Base-by-base conservation (phyloP, 1,140 invertebrate genomes). In the Lerema accius region DNA sequence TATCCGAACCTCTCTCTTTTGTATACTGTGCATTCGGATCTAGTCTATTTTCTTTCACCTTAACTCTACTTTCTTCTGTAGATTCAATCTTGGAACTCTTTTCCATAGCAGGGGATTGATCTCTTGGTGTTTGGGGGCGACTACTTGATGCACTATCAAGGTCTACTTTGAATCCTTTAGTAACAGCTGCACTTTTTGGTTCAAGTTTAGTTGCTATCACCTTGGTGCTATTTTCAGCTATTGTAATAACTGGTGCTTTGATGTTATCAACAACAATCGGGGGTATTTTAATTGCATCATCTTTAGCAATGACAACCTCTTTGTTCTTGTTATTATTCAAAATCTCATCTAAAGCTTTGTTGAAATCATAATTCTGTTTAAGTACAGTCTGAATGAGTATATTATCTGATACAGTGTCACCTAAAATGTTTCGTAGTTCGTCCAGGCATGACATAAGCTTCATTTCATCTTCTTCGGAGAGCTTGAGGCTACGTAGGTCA, bases 391-490 rank as follows among this genome's bases (percentile, higher is more conserved):
- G 64, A 91, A 94, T 92, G 13, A 98, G 92, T 28, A 93, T 90
- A 58, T 93, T 91, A 61, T 97, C 95, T 0, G 95, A 92, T 16
- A 95, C 82, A 0, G 94, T 92, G 62, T 97, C 95, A 23, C 96
- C 96, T 49, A 98, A 92, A 23, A 98, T 93, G 79, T 95, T 94
- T 60, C 95, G 92, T 10, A 98, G 93, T 78, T 95, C 93, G 79
- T 98, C 96, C 6, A 98, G 91, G 77, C 97, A 98, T 0, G 96
- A 96, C 71, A 95, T 93, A 3, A 98, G 89, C 80, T 94, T 95
- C 0, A 93, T 94, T 91, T 93, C 92, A 45, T 96, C 95, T 0
- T 94, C 67, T 48, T 95, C 95, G 61, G 91, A 91, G 4, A 96
- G 88, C 45, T 71, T 92, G 72, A 65, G 89, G 84, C 76, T 91